Evolutionary conservation across 2,113 vertebrate species (phyloP).

Genomic region (Sylvietta virens): DNA sequence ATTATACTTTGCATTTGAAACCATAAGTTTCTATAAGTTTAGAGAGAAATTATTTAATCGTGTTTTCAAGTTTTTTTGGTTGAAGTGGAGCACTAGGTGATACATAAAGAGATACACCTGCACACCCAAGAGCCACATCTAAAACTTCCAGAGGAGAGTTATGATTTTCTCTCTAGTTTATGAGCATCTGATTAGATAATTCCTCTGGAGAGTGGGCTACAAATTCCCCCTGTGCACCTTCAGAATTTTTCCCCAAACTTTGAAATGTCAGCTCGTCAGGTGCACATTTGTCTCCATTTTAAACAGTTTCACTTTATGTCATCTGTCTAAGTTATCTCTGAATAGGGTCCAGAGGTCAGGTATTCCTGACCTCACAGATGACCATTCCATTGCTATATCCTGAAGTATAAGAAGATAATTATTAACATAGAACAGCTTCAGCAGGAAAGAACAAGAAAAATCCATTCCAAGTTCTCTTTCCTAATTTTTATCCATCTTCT

Average conservation of each 20-base stretch:
- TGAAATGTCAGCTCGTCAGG: neutral
- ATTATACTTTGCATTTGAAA: neutral
- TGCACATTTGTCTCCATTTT: neutral
- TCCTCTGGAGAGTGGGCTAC: accelerated
- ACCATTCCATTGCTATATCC: neutral
- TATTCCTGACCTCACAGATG: neutral
- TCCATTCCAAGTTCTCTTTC: neutral
- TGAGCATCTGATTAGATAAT: neutral
- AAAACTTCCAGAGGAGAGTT: neutral
- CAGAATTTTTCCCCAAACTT: neutral
- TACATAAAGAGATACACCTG: neutral
- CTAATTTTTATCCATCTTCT: neutral
- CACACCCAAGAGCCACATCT: neutral
- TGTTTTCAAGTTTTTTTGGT: neutral
- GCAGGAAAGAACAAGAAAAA: neutral
- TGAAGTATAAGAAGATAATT: neutral
- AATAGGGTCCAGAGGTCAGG: neutral
- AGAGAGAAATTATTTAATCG: neutral
- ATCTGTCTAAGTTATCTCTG: neutral
- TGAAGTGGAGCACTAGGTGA: neutral
- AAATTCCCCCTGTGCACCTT: neutral
- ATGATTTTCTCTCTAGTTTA: neutral
- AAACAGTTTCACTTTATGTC: neutral
- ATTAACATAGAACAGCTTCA: neutral
- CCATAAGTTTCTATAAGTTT: accelerated